Base-by-base conservation (phyloP, 2,113 vertebrate species). In the Regulus satrapa region DNA sequence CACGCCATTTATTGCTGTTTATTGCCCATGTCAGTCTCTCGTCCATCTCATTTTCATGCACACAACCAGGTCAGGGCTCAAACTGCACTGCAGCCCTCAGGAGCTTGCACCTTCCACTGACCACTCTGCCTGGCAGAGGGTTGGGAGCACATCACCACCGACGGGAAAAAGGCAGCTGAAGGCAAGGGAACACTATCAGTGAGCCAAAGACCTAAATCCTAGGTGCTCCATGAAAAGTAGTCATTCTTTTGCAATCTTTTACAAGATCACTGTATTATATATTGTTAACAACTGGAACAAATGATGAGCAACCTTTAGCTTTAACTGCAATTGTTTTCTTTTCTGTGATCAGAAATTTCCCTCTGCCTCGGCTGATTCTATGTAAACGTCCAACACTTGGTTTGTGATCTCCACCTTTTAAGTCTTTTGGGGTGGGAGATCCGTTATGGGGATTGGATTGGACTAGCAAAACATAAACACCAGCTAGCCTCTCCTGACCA, bases 121-220 rank as follows among this genome's bases (percentile, higher is more conserved):
- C 12, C 41, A 36, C 73, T 62, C 63, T 84, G 72, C 77, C 51
- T 13, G 32, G 31, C n/a, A 58, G 18, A 71, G 36, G 16, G 49
- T 41, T 31, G 41, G 16, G 18, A 71, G 31, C 43, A 38, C 41
- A 23, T 12, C 49, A 31, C 28, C 16, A 14, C 2, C 8, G 7
- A 3, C 0, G 5, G 19, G 29, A 66, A 46, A 48, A 62, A 72
- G 20, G 43, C 1, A 0, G 41, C 26, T 28, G 34, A 56, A 69
- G 34, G 54, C 29, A 80, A 76, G 29, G 74, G 54, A 82, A 58
- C 0, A 7, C 32, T 51, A 2, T 3, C 0, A 0, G 19, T 36
- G 34, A 66, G 36, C 36, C n/a, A 64, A 66, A 54, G 19, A 38
- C 58, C 28, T 16, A 43, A 58, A 58, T 67, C 38, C 23, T 12